phyloP scores from a whole-genome alignment of 2,888 invertebrate genomes.

The Campopleginae sp. region DNA sequence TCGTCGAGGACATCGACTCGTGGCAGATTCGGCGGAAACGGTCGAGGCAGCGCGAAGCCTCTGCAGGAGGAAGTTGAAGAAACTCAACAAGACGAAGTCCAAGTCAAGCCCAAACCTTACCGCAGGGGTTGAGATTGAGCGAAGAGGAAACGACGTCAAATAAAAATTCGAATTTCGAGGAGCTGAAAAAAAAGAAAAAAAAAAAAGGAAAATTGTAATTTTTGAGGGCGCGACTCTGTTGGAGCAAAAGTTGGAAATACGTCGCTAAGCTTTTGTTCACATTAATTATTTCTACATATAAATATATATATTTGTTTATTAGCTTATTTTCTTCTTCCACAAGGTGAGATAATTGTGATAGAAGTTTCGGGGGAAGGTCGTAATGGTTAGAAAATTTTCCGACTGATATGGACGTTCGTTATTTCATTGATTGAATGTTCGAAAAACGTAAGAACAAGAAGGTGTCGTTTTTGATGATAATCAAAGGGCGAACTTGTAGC shows the following conservation, averaged over 20 bases:
- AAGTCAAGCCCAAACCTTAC: conserved; percentile 78
- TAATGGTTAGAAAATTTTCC: conserved; percentile 51
- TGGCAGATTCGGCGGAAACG: conserved; percentile 75
- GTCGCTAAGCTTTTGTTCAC: conserved; percentile 31
- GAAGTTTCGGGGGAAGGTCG: conserved; percentile 63
- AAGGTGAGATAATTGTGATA: conserved; percentile 66
- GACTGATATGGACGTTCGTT: conserved; percentile 59
- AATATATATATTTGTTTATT: conserved; percentile 48
- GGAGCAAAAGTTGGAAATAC: conserved; percentile 45
- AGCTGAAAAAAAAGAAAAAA: conserved; percentile 32
- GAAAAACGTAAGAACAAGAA: conserved; percentile 45
- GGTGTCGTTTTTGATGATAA: conserved; percentile 48
- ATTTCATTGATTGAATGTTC: conserved; percentile 53
- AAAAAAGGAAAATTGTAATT: conserved; percentile 36
- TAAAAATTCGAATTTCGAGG: conserved; percentile 54
- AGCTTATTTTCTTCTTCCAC: conserved; percentile 60
- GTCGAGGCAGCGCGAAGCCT: conserved; percentile 73
- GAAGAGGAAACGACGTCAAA: conserved; percentile 35
- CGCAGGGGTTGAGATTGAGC: conserved; percentile 75
- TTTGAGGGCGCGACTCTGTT: conserved; percentile 30
- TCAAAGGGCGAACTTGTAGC: background rate
- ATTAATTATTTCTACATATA: conserved; percentile 48
- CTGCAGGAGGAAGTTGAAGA: conserved; percentile 79
- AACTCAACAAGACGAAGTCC: conserved; percentile 79
- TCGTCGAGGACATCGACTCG: conserved; percentile 74